These are phyloP conservation scores for Thaleichthys pacificus DNA, from an alignment of 2,797 vertebrate genomes.

Conservation along the genomic window DNA sequence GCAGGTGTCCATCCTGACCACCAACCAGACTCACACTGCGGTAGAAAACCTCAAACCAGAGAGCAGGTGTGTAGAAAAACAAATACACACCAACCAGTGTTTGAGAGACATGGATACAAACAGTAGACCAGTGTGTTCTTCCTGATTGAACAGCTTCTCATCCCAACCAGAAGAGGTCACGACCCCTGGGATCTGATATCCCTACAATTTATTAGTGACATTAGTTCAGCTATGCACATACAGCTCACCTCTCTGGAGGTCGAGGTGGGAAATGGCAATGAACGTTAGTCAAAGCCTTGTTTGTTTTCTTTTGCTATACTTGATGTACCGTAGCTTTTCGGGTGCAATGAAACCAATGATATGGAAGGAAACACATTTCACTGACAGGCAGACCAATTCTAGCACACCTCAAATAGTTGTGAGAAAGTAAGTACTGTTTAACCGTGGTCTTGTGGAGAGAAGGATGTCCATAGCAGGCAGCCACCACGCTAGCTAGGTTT, in stretches of 20 bases:
- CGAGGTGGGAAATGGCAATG: background rate
- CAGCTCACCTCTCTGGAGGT: background rate
- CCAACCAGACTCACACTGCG: slow-evolving; percentile 91
- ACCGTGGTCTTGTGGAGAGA: background rate
- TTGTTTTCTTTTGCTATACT: background rate
- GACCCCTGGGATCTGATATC: background rate
- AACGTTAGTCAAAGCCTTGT: background rate
- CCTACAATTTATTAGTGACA: background rate
- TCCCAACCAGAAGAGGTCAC: too few species aligned
- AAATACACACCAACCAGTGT: background rate
- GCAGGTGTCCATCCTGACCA: slow-evolving; percentile 84
- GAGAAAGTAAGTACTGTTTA: background rate
- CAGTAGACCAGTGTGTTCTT: background rate
- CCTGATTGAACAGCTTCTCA: too few species aligned
- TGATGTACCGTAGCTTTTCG: background rate
- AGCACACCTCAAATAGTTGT: background rate
- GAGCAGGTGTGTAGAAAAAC: slow-evolving; percentile 79
- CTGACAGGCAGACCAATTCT: background rate
- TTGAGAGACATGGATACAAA: background rate
- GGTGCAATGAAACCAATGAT: background rate
- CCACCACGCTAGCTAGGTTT: slow-evolving; percentile 24
- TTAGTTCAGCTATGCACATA: background rate
- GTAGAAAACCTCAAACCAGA: slow-evolving; percentile 94
- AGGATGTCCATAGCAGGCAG: slow-evolving; percentile 18
- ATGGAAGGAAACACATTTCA: background rate